Conservation (phyloP, 2,113 vertebrate genomes). For the Porphyrio hochstetteri region DNA sequence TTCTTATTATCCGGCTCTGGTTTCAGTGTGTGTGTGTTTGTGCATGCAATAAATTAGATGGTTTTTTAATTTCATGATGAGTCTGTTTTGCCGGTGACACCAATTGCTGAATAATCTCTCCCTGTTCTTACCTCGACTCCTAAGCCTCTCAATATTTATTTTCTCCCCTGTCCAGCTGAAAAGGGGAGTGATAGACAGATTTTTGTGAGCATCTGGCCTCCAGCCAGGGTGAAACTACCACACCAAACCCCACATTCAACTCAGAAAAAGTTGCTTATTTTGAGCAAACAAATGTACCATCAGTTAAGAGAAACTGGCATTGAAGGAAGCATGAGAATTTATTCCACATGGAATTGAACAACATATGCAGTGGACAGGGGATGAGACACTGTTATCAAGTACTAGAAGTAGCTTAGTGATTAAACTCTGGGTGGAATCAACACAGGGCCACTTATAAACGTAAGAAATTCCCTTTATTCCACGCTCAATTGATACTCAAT, state of each 20-base stretch:
- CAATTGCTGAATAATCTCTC: no score
- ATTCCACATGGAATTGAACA: neutral
- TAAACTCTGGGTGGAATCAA: neutral
- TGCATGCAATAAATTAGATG: no score
- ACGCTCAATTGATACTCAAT: neutral
- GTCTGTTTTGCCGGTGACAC: no score
- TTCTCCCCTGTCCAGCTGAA: no score
- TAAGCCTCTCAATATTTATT: no score
- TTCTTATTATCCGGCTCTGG: no score
- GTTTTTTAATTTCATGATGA: no score
- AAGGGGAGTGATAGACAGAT: no score
- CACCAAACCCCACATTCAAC: neutral
- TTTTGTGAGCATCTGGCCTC: no score
- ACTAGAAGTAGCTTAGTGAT: neutral
- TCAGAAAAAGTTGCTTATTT: neutral
- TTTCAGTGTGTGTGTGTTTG: no score
- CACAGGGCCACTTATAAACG: neutral
- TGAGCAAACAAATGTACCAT: neutral
- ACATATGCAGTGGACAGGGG: neutral
- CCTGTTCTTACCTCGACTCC: no score
- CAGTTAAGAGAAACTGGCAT: neutral
- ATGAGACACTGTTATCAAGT: neutral
- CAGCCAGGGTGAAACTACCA: no score
- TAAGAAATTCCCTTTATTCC: neutral
- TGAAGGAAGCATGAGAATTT: neutral